Evolutionary conservation across 2,888 invertebrate genomes (phyloP), one percentile per base, ranked within the genome.

Genomic region (Rhagonycha fulva): DNA sequence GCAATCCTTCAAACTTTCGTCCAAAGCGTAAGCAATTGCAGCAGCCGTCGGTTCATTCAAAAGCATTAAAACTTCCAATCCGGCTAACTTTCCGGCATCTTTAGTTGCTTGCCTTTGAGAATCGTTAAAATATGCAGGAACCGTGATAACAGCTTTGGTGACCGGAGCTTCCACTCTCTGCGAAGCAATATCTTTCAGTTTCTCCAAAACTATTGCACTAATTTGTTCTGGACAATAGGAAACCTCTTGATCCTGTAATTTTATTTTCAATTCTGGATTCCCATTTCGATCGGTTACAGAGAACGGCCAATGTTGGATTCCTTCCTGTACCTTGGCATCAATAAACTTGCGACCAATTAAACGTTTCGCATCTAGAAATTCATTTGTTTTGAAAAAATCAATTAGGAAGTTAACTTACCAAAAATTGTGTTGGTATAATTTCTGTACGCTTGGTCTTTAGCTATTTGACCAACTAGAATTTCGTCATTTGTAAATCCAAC

Each of bases 381-480:
- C 12, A 32, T n/a, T 47, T 14, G 80, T 78, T 28, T 26, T 14
- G 9, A 67, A 9, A 5, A n/a, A n/a, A 5, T 47, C 47, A n/a
- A 5, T 47, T 9, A 47, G 9, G 2, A n/a, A 47, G 7, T 2
- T 2, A 47, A n/a, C 47, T 91, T 85, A 92, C 92, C 99, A 87
- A 99, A 99, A 9, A 99, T 94, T 0, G 99, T 99, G 88, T 99
- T 99, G 86, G 98, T 98, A 0, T 98, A 98, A 89, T 99, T 99
- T 78, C 96, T 96, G 68, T 99, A 98, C 85, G 99, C 91, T 90
- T 99, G 99, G 90, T 99, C 99, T 89, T 99, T 99, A 80, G 99
- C 99, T 26, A 98, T 98, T 88, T 99, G 98, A 84, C 99, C 98
- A 80, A 99, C 98, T 69, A 98, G 91, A 87, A 98, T 94, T 88